Conservation (phyloP, 2,888 invertebrate species). For the Meandrusa payeni region DNA sequence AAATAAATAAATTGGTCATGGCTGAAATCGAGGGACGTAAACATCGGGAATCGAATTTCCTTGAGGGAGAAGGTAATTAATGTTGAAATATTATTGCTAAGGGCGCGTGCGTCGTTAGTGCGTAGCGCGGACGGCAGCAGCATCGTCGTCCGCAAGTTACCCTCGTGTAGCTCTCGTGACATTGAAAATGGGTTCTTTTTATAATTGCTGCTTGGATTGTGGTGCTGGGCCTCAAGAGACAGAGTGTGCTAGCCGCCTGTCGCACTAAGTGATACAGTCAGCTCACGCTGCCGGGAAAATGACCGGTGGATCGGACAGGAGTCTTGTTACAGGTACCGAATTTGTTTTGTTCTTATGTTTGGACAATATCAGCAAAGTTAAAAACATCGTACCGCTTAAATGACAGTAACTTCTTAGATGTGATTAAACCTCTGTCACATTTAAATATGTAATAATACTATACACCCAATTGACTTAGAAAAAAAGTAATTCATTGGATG, state of each 20-base stretch:
- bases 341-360: slow-evolving; percentile 57
- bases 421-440: slow-evolving; percentile 14
- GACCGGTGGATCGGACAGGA: slow-evolving; percentile 70
- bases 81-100: slow-evolving; percentile 69
- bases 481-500: slow-evolving; percentile 7
- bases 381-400: slow-evolving; percentile 5
- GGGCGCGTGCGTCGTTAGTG: slow-evolving; percentile 58
- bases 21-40: slow-evolving; percentile 76
- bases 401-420: neutral
- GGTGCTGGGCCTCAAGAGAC: slow-evolving; percentile 64
- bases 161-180: slow-evolving; percentile 77
- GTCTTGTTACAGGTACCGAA: slow-evolving; percentile 61
- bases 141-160: slow-evolving; percentile 50
- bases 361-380: slow-evolving; percentile 28
- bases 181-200: slow-evolving; percentile 80
- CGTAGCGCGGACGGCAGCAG: slow-evolving; percentile 54
- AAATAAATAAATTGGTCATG: slow-evolving; percentile 78
- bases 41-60: slow-evolving; percentile 72
- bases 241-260: slow-evolving; percentile 50
- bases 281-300: slow-evolving; percentile 46
- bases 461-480: neutral
- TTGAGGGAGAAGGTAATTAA: slow-evolving; percentile 79
- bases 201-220: slow-evolving; percentile 77
- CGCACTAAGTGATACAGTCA: slow-evolving; percentile 49
- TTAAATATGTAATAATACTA: neutral